A percentile compares a stretch with the other conserved stretches of the same genome.
Conservation (phyloP, 2,797 vertebrate genomes). For the Hephaestus fuliginosus region DNA sequence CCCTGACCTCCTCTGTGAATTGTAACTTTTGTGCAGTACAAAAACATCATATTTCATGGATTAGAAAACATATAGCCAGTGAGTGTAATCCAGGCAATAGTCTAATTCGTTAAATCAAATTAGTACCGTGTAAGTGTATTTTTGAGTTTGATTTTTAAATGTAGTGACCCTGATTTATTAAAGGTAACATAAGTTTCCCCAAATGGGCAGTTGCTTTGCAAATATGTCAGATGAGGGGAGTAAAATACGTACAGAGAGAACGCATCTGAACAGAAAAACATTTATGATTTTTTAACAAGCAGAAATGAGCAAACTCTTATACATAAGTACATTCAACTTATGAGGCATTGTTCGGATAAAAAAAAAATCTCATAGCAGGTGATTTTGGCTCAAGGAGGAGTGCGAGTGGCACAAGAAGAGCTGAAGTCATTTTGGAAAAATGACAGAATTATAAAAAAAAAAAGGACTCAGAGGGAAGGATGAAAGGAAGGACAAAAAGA, state of each 20-base stretch:
- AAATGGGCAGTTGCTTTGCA: neutral
- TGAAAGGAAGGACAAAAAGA: neutral
- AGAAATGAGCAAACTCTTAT: neutral
- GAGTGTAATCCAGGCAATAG: neutral
- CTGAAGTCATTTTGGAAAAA: constrained; percentile 13
- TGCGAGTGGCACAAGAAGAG: neutral
- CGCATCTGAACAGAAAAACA: neutral
- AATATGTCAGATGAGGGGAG: neutral
- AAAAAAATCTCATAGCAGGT: neutral
- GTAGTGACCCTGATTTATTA: too few relatives aligned
- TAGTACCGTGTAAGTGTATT: neutral
- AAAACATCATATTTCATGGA: neutral
- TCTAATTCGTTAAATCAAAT: neutral
- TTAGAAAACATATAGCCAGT: neutral
- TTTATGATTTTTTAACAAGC: neutral
- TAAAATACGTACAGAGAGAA: neutral
- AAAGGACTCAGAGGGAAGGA: neutral
- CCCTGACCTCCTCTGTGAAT: neutral
- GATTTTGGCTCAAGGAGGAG: constrained; percentile 13
- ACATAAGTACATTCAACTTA: neutral
- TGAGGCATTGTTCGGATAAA: neutral
- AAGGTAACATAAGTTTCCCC: too few relatives aligned
- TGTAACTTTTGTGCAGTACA: neutral
- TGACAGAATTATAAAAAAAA: neutral
- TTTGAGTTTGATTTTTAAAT: neutral